Percentiles rank a stretch among this genome's conserved stretches.
These are phyloP conservation scores for Phalacrocorax brasilianus DNA, from an alignment of 2,113 vertebrate species.

Conservation along the genomic window DNA sequence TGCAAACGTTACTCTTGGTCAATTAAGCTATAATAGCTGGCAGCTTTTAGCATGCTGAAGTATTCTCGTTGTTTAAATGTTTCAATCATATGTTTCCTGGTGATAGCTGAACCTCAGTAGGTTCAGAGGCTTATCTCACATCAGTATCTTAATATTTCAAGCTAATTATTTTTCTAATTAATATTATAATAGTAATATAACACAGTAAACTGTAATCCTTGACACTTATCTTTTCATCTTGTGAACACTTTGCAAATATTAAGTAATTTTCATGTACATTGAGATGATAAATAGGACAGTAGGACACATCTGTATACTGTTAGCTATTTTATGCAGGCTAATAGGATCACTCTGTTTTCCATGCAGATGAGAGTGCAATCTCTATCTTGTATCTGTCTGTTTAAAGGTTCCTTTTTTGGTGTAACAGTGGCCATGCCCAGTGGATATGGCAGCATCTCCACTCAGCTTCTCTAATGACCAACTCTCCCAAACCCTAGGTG, in stretches of 20 bases:
- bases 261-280: constrained; percentile 5
- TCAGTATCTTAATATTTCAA: not conserved
- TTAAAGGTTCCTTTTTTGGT: not conserved
- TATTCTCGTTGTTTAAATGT: not conserved
- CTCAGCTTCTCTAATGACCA: not conserved
- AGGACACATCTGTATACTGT: not conserved
- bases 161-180: constrained; percentile 24
- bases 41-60: not conserved
- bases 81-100: not conserved
- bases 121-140: not conserved
- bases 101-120: not conserved
- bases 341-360: not conserved
- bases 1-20: not conserved
- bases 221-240: not conserved
- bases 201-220: not conserved
- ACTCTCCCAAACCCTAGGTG: fast-evolving
- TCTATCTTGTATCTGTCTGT: not conserved
- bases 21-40: not conserved
- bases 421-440: not conserved
- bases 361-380: not conserved
- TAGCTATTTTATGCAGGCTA: not conserved
- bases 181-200: not conserved
- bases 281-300: not conserved
- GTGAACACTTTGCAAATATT: not conserved
- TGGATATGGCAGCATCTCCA: not conserved